phyloP scores from a whole-genome alignment of 2,797 vertebrate genomes.

The Gila robusta region DNA sequence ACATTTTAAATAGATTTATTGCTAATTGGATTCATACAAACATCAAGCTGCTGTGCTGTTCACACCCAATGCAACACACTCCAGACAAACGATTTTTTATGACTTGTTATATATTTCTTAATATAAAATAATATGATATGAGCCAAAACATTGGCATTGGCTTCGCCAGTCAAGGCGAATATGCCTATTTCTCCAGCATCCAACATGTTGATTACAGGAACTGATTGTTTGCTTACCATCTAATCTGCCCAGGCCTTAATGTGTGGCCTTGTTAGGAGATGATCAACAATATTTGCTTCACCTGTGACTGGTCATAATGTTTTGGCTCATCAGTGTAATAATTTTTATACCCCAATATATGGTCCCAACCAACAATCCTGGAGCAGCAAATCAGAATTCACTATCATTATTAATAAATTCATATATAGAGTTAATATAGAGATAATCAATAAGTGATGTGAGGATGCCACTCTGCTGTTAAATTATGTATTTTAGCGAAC shows the following conservation, averaged over 20 bases:
- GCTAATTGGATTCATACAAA: background rate
- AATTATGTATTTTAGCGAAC: constrained; percentile 63
- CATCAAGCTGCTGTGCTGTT: background rate
- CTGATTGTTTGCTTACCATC: background rate
- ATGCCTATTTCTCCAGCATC: background rate
- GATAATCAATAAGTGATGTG: constrained; percentile 68
- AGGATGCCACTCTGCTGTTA: constrained; percentile 63
- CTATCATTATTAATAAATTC: background rate
- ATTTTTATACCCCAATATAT: background rate
- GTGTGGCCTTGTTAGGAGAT: background rate
- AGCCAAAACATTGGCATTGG: background rate
- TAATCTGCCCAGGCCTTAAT: background rate
- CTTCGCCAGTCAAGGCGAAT: background rate
- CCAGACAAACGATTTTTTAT: background rate
- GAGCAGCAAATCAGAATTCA: background rate
- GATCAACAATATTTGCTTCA: background rate
- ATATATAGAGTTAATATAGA: constrained; percentile 44
- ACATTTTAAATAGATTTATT: background rate
- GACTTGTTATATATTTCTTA: background rate
- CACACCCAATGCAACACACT: background rate
- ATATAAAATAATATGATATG: background rate
- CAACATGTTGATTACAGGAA: background rate
- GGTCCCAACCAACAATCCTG: background rate
- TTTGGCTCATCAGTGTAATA: background rate
- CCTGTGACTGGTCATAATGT: background rate